Conservation (phyloP, 2,113 vertebrate genomes). For the Prunella fulvescens region DNA sequence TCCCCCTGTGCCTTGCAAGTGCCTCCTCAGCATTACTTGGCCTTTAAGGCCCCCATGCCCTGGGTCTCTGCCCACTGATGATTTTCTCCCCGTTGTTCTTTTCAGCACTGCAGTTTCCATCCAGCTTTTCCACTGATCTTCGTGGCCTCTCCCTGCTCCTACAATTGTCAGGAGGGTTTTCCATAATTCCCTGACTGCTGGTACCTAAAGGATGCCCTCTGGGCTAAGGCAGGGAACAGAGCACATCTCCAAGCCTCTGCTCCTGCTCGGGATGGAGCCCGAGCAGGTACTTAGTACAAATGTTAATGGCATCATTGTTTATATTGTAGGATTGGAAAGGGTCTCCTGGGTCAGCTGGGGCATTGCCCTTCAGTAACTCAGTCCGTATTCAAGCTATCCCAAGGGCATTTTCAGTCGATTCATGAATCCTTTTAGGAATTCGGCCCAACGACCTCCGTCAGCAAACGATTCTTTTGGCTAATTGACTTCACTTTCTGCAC, state of each 20-base stretch:
- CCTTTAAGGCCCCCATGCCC: neutral
- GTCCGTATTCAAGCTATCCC: slow-evolving; percentile 50
- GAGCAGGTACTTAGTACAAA: slow-evolving; percentile 47
- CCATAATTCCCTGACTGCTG: neutral
- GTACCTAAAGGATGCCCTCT: neutral
- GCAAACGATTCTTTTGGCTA: slow-evolving; percentile 58
- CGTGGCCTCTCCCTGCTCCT: neutral
- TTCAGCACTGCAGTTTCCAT: neutral
- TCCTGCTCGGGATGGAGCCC: neutral
- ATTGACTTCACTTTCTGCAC: slow-evolving; percentile 58
- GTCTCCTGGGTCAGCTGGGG: slow-evolving; percentile 62
- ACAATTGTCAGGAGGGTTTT: neutral
- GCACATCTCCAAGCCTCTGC: accelerated
- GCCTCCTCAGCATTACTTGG: neutral
- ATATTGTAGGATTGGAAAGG: slow-evolving; percentile 56
- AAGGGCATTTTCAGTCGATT: slow-evolving; percentile 57
- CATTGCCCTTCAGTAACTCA: slow-evolving; percentile 65
- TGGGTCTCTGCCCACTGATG: neutral
- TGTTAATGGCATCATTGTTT: slow-evolving; percentile 63
- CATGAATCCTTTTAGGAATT: slow-evolving; percentile 59
- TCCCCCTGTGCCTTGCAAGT: neutral
- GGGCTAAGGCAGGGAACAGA: neutral
- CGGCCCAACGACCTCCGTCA: slow-evolving; percentile 7
- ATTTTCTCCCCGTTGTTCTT: neutral
- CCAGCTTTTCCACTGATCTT: neutral